Conservation (phyloP, 2,113 vertebrate species). For the Empidonax alnorum region DNA sequence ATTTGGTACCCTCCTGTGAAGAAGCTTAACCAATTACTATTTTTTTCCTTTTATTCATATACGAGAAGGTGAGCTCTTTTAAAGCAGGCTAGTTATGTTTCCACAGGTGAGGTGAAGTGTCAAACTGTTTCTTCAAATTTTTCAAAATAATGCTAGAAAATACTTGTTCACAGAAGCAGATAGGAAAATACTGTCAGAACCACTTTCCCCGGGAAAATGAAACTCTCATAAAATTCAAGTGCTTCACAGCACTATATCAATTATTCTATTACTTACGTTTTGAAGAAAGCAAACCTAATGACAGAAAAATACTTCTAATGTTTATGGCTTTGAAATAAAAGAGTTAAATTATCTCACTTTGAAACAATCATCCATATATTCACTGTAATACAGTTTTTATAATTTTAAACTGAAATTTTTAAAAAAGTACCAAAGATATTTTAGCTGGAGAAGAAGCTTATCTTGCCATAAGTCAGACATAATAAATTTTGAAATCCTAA, state of each 20-base stretch:
- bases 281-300: not conserved
- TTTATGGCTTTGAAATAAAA: not conserved
- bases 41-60: not conserved
- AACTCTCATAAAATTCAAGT: not conserved
- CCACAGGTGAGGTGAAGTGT: not conserved
- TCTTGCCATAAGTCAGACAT: not conserved
- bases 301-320: not conserved
- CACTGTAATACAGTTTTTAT: not conserved
- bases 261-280: not conserved
- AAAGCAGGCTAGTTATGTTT: not conserved
- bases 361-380: not conserved
- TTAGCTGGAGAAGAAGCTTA: not conserved
- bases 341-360: not conserved
- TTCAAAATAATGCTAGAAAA: not conserved
- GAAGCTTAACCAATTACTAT: not conserved
- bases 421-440: not conserved
- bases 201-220: not conserved
- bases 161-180: not conserved
- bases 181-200: not conserved
- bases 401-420: not conserved
- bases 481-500: not conserved
- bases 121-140: not conserved
- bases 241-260: rapidly evolving
- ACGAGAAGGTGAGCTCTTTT: not conserved
- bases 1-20: not conserved